Conservation (phyloP, 1,140 invertebrate species). For the Drosophila melanica region DNA sequence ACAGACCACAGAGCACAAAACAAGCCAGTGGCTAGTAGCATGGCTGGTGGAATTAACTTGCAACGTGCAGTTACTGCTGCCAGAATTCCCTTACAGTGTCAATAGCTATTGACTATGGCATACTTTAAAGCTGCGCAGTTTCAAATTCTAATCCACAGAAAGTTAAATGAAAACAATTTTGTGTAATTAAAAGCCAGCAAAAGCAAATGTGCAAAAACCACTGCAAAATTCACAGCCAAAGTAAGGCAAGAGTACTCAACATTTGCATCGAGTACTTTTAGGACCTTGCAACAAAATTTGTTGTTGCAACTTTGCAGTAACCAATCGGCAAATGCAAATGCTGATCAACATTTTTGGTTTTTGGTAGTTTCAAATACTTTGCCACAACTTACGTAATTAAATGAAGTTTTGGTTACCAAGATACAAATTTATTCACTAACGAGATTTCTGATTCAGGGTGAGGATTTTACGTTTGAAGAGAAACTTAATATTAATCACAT, state of each 20-base stretch:
- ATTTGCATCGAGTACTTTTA: not conserved
- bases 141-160: slow-evolving; percentile 4
- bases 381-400: slow-evolving; percentile 4
- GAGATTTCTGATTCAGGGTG: not conserved
- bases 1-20: slow-evolving; percentile 55
- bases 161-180: slow-evolving; percentile 40
- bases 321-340: slow-evolving; percentile 2
- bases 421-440: not conserved
- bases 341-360: not conserved
- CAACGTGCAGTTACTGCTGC: slow-evolving; percentile 42
- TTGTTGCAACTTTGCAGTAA: slow-evolving; percentile 9
- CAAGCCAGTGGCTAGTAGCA: slow-evolving; percentile 38
- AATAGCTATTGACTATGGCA: slow-evolving; percentile 25
- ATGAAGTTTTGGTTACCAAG: not conserved
- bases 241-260: not conserved
- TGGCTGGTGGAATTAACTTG: slow-evolving; percentile 51
- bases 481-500: no score
- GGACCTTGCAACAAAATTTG: slow-evolving; percentile 12
- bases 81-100: slow-evolving; percentile 57
- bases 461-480: no score
- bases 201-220: slow-evolving; percentile 29
- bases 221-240: not conserved
- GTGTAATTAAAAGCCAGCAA: slow-evolving; percentile 33
- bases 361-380: not conserved
- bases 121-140: slow-evolving; percentile 17